These are phyloP conservation scores for Conus betulinus DNA, from an alignment of 1,140 invertebrate genomes.

Conservation along the genomic window DNA sequence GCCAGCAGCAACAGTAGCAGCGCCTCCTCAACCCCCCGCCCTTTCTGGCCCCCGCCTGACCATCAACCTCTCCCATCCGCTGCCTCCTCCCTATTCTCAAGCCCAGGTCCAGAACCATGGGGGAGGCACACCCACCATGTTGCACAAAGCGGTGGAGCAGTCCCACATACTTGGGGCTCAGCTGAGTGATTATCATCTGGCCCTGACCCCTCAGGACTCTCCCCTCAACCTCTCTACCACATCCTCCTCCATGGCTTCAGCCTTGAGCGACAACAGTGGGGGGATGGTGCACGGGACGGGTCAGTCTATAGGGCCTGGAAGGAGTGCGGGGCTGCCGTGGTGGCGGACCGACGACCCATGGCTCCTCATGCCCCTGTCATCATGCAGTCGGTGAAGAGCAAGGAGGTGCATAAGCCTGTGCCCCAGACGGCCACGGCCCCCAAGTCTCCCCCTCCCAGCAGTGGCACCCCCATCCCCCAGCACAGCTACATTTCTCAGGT, in stretches of 20 bases:
- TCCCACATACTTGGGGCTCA: constrained; percentile 72
- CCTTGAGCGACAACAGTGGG: constrained; percentile 77
- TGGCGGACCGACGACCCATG: constrained; percentile 71
- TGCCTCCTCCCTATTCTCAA: constrained; percentile 68
- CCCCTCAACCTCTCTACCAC: constrained; percentile 49
- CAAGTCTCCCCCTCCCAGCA: constrained; percentile 79
- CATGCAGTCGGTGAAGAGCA: constrained; percentile 97
- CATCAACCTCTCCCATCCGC: constrained; percentile 46
- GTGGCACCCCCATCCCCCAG: constrained; percentile 20
- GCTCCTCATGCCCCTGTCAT: constrained; percentile 90
- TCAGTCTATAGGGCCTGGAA: not conserved
- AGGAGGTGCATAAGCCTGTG: constrained; percentile 90
- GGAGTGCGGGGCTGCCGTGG: constrained; percentile 69
- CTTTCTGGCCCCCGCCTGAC: constrained; percentile 41
- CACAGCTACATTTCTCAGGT: constrained; percentile 51
- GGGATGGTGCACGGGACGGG: constrained; percentile 7
- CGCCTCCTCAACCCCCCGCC: constrained; percentile 48
- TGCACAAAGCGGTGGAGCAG: constrained; percentile 42
- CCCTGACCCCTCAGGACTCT: constrained; percentile 23
- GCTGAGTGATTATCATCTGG: constrained; percentile 26
- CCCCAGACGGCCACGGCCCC: constrained; percentile 95
- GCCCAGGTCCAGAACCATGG: constrained; percentile 87
- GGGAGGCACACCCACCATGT: constrained; percentile 74
- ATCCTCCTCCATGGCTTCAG: constrained; percentile 82
- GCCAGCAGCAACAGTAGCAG: constrained; percentile 57